Conservation (phyloP, 2,888 invertebrate genomes). For the Syrphus vitripennis region DNA sequence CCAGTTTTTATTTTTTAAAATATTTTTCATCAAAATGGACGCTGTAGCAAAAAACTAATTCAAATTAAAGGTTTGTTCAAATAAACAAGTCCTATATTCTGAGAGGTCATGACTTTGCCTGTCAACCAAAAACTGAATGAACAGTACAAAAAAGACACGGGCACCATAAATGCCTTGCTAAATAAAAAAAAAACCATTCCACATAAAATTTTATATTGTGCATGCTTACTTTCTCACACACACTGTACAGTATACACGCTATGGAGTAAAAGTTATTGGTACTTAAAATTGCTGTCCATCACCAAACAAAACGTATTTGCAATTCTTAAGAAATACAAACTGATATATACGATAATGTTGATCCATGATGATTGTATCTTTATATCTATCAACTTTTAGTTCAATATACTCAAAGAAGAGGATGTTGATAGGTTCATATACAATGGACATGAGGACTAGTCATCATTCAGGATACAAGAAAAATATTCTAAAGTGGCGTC, state of each 20-base stretch:
- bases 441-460: neutral
- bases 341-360: neutral
- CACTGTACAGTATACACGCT: too few relatives aligned
- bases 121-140: too few relatives aligned
- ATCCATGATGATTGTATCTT: neutral
- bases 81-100: too few relatives aligned
- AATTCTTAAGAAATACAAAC: conserved; percentile 4
- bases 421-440: neutral
- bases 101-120: too few relatives aligned
- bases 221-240: neutral
- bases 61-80: too few relatives aligned
- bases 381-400: neutral
- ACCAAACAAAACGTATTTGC: neutral
- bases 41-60: too few relatives aligned
- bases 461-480: neutral
- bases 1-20: too few relatives aligned
- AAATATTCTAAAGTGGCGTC: neutral
- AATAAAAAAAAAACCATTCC: too few relatives aligned
- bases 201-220: neutral
- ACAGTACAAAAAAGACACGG: too few relatives aligned
- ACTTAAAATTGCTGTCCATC: neutral
- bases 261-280: neutral
- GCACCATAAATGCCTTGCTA: too few relatives aligned
- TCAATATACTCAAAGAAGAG: neutral
- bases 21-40: too few relatives aligned